Evolutionary conservation across 2,797 vertebrate genomes (phyloP), one percentile per base, ranked within the genome.

Genomic region (Acipenser transmontanus): DNA sequence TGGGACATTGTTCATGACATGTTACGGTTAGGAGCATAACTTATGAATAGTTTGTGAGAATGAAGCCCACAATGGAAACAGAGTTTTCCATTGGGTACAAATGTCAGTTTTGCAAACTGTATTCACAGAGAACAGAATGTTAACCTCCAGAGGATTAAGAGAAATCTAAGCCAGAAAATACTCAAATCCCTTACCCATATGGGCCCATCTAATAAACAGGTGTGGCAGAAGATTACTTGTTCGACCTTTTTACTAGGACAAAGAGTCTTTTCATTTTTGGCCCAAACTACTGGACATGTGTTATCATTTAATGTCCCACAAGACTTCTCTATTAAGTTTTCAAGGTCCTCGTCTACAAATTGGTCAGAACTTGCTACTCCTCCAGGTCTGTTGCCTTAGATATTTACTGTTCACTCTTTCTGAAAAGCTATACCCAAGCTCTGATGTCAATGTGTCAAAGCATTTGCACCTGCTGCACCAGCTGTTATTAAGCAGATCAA

Each of bases 401-500:
- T 74, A 65, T 66, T 69, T 74, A 63, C 72, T 72, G 74, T 75
- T 66, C 20, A 2, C 34, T 66, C 64, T 70, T 71, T 49, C 57
- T 66, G 68, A 49, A 61, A 34, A 17, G 8, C 60, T 47, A 13
- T 69, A 54, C 52, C 52, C 52, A 9, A n/a, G 8, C n/a, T 54
- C 52, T 54, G 64, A 72, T 77, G 79, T 78, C 81, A 75, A 74
- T 71, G 66, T 61, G 70, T 12, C 66, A 49, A 59, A 12, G 69
- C 74, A 72, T 70, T 73, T 80, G 73, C 77, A 73, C 69, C 76
- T 79, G 76, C 78, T 69, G 78, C 70, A 74, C 70, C 78, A 79
- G 70, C 76, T 78, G 82, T 88, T 88, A 80, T 85, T 76, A 84
- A 84, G 82, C 82, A 74, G 75, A 87, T 71, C 2, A 65, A 49